A percentile compares a stretch with the other conserved stretches of the same genome.
phyloP scores from a whole-genome alignment of 1,140 invertebrate genomes.

The Aphidius ervi region DNA sequence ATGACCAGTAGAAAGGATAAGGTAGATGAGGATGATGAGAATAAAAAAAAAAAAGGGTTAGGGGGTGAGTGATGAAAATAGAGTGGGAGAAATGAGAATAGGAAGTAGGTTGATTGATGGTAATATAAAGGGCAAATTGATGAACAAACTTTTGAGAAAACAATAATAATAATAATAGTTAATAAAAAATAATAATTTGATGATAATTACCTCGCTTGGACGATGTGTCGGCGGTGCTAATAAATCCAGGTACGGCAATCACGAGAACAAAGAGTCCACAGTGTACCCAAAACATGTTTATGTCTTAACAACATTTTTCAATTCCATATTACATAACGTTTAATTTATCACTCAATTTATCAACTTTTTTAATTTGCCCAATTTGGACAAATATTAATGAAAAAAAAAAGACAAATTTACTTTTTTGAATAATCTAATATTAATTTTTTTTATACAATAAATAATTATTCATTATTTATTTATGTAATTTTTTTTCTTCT shows the following conservation, averaged over 20 bases:
- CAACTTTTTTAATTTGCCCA: not conserved
- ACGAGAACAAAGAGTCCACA: constrained; percentile 54
- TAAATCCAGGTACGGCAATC: constrained; percentile 52
- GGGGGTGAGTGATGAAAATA: too few relatives aligned
- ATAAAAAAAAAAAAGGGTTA: too few relatives aligned
- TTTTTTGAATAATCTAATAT: not conserved
- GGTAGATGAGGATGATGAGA: too few relatives aligned
- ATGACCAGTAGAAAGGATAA: too few relatives aligned
- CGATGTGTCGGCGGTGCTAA: constrained; percentile 48
- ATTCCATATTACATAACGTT: constrained; percentile 52
- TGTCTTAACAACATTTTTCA: constrained; percentile 55
- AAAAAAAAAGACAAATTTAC: constrained; percentile 30
- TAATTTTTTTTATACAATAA: constrained; percentile 2
- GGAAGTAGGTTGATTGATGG: too few relatives aligned
- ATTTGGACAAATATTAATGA: not conserved
- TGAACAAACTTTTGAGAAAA: too few relatives aligned
- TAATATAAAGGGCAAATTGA: too few relatives aligned
- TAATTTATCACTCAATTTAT: constrained; percentile 37
- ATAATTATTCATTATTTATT: not conserved
- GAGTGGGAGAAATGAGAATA: too few relatives aligned
- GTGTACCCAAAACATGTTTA: constrained; percentile 55
- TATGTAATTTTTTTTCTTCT: too few relatives aligned
- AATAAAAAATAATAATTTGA: not conserved
- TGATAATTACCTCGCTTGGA: constrained; percentile 47
- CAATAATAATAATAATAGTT: not conserved